Evolutionary conservation across 2,113 vertebrate genomes (phyloP), one percentile per base, ranked within the genome.

Genomic region (Sylvilagus bachmani): DNA sequence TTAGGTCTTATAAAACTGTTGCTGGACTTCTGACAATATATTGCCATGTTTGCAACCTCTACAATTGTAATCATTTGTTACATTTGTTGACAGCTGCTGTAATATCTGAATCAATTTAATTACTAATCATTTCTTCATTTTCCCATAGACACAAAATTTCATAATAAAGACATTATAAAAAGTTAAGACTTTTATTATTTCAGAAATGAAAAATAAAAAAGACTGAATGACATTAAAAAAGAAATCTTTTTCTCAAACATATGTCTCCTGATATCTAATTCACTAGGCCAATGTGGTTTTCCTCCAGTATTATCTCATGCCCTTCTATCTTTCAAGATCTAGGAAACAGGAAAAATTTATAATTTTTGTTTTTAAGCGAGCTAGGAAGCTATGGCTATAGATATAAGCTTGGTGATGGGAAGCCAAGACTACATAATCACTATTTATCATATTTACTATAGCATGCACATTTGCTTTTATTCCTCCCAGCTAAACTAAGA

Each of bases 121-220:
- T 80, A n/a, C 25, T 62, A 62, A 85, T 55, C 4, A 89, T 82
- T 73, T 87, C 31, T 73, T 89, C 24, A 78, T 62, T 25, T 21
- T 89, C 67, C 33, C n/a, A 73, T 74, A 89, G 10, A 8, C 62
- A 49, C 53, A 89, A 31, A 53, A 66, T 81, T 93, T 90, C 29
- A 71, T 53, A 19, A 51, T 70, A 92, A 44, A 31, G 14, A 90
- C 83, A 55, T 80, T 74, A 44, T 24, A 83, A 31, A 89, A 71
- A 71, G 19, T 89, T 89, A 86, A 79, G 9, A 55, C 58, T 74
- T 82, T 94, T 87, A 90, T n/a, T 14, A 88, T 55, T 85, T 38
- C 21, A 77, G 51, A 73, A 58, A 11, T 58, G 55, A 58, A 12
- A 22, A 70, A 51, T 49, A 14, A 86, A 19, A 8, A 69, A 70